These are phyloP conservation scores for Ditula angustiorana DNA, from an alignment of 2,888 invertebrate species.

Conservation along the genomic window DNA sequence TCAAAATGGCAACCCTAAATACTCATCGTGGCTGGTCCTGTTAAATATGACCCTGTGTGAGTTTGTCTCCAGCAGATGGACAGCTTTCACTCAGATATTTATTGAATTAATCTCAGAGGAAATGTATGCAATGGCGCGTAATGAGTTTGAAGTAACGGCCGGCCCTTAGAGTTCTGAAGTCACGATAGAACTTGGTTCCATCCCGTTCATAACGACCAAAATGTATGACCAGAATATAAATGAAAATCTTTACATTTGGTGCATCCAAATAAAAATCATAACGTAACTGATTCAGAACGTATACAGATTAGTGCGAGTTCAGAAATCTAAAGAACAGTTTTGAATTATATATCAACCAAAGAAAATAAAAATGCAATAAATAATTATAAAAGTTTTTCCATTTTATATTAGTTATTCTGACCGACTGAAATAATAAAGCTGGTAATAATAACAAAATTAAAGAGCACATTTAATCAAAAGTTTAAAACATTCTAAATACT, in stretches of 20 bases:
- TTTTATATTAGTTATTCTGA: too few relatives aligned
- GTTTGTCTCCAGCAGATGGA: constrained; percentile 48
- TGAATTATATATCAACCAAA: too few relatives aligned
- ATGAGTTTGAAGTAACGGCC: constrained; percentile 46
- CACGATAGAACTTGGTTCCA: neutral
- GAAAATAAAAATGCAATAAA: too few relatives aligned
- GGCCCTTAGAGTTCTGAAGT: constrained; percentile 26
- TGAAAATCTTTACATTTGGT: neutral
- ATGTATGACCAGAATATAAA: neutral
- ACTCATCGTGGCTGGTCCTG: constrained; percentile 37
- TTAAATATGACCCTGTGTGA: constrained; percentile 52
- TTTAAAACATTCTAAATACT: too few relatives aligned
- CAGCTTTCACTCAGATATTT: constrained; percentile 52
- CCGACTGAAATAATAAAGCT: too few relatives aligned
- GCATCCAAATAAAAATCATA: too few relatives aligned
- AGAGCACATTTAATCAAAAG: too few relatives aligned
- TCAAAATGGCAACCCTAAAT: constrained; percentile 14
- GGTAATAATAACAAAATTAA: too few relatives aligned
- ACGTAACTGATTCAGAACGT: too few relatives aligned
- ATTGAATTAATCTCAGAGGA: constrained; percentile 50
- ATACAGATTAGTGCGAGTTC: too few relatives aligned
- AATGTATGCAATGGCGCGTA: constrained; percentile 44
- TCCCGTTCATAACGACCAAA: neutral
- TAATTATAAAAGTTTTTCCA: too few relatives aligned
- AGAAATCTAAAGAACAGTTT: too few relatives aligned